Evolutionary conservation across 2,888 invertebrate genomes (phyloP), one percentile per base, ranked within the genome.

Genomic region (Craniophora ligustri): DNA sequence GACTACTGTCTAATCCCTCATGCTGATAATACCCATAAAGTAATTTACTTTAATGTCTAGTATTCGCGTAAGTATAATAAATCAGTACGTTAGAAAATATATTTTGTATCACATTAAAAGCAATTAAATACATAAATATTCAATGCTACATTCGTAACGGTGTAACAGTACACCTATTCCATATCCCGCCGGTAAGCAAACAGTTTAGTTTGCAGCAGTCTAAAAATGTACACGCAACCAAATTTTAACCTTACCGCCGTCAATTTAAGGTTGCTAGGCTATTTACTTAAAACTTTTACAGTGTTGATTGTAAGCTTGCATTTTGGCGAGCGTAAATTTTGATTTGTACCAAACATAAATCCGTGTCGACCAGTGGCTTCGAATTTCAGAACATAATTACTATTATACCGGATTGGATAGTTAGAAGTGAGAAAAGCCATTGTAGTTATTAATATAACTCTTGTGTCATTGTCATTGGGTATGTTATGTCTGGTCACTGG

Each of bases 321-420:
- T 60, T 57, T 56, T n/a, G n/a, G 44, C 26, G 48, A 60, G 72
- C 68, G 78, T 77, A 72, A 74, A 76, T 72, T 76, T 75, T 79
- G 76, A 79, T 79, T 76, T 80, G 73, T 80, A 73, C 65, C 59
- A 66, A 61, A 68, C 76, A 78, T 79, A 74, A 78, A 74, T 77
- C 68, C 60, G 32, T 50, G 72, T 77, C 59, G 57, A 53, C 11
- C 39, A 63, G 67, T 66, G 78, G 71, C 63, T 74, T 68, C 65
- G 71, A 67, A 73, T 75, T 71, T 69, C 63, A 63, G 56, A 49
- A 66, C 65, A 68, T 75, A 71, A 68, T 53, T 42, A 62, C 58
- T 62, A 59, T 68, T 60, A 46, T 66, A 42, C 51, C 48, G 15
- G 31, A 42, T 21, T 57, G 15, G 32, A 13, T 41, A 64, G 56